A percentile compares a stretch with the other conserved stretches of the same genome.
phyloP scores from a whole-genome alignment of 1,140 invertebrate species.

The Trachymyrmex cornetzi region DNA sequence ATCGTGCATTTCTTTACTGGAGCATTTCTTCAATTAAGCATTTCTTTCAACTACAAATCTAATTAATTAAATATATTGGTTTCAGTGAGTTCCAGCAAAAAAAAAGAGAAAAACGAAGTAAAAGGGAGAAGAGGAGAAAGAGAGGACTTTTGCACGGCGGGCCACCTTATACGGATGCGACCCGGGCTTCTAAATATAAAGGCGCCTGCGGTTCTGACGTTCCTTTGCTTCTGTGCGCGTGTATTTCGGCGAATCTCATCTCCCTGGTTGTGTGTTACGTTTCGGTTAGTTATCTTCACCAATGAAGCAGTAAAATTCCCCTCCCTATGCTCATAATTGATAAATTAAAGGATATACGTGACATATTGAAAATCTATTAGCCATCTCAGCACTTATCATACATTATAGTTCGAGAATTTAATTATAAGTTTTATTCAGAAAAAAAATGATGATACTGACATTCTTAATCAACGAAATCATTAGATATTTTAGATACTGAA shows the following conservation, averaged over 20 bases:
- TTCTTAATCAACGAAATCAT: not conserved
- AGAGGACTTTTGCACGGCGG: slow-evolving; percentile 78
- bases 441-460: not conserved
- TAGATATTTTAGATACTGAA: not conserved
- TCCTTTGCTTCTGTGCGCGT: slow-evolving; percentile 68
- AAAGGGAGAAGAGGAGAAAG: slow-evolving; percentile 54
- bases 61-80: slow-evolving; percentile 18
- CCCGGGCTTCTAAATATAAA: slow-evolving; percentile 87
- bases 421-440: not conserved
- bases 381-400: not conserved
- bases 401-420: not conserved
- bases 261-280: slow-evolving; percentile 27
- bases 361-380: not conserved
- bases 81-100: not conserved
- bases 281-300: not conserved
- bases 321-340: not conserved
- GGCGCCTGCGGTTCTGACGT: slow-evolving; percentile 80
- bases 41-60: not conserved
- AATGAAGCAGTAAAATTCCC: slow-evolving; percentile 5
- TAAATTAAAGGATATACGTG: not conserved
- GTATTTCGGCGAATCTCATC: slow-evolving; percentile 70
- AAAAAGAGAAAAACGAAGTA: slow-evolving; percentile 26
- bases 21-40: not conserved
- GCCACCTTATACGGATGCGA: slow-evolving; percentile 86
- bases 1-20: not conserved